Evolutionary conservation across 2,797 vertebrate species (phyloP).

Genomic region (Oreochromis grahami): DNA sequence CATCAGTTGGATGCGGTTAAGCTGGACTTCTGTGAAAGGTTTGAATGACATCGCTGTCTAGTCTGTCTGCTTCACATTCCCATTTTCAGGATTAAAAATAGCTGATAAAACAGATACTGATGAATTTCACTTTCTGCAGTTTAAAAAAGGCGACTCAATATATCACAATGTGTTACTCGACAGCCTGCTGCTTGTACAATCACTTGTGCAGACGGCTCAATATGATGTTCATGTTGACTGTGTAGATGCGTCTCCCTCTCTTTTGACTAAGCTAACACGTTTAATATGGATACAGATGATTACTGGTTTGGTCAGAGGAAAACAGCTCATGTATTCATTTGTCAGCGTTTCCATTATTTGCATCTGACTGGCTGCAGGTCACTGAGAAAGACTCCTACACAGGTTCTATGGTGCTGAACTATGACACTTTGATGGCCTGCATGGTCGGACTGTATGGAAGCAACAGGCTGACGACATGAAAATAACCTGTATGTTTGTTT

Average conservation of each 20-base stretch:
- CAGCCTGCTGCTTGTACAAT: rapidly evolving
- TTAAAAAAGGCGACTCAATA: not conserved
- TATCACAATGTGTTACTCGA: not conserved
- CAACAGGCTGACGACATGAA: not conserved
- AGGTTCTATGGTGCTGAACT: not conserved
- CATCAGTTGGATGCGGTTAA: not conserved
- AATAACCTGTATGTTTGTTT: not conserved
- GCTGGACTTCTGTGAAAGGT: not conserved
- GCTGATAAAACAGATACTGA: not conserved
- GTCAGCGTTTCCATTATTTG: not conserved
- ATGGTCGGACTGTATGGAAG: not conserved
- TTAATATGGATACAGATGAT: not conserved
- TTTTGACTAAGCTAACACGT: not conserved
- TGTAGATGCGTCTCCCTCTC: not conserved
- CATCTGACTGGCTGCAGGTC: not conserved
- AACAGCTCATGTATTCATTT: not conserved
- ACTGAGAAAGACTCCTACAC: not conserved
- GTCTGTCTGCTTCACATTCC: not conserved
- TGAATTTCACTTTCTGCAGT: rapidly evolving
- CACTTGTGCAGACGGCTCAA: not conserved
- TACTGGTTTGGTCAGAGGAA: not conserved
- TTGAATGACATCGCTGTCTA: not conserved
- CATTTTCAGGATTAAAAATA: not conserved
- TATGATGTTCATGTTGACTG: not conserved
- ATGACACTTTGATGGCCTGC: not conserved